Base-by-base conservation (phyloP, 2,113 vertebrate species). In the Thalassoma bifasciatum region DNA sequence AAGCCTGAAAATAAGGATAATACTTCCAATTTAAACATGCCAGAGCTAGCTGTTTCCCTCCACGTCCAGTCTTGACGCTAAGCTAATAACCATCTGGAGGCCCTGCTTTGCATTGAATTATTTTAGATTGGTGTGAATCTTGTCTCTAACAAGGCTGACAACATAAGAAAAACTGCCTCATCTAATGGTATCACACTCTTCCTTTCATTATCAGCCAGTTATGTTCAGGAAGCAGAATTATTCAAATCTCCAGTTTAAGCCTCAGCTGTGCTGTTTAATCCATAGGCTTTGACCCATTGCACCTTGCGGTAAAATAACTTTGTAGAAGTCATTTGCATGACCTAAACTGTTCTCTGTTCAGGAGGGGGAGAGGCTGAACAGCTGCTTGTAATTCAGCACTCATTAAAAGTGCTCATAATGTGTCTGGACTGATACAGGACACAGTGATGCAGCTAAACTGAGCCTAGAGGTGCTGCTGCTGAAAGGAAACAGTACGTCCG, bases 311-410 rank as follows among this genome's bases (percentile, higher is more conserved):
- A 9, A 72, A 69, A 64, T 52, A 2, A 60, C 49, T 84, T 62
- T 47, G 66, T 19, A 62, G 71, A 65, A 61, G 64, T 77, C 10
- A 72, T 82, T 86, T 75, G 56, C 62, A 44, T 81, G 49, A 75
- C 1, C 36, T 14, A 70, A 71, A 52, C 69, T 11, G 54, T 71
- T 79, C 22, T 22, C 67, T 69, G 24, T 78, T 64, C 47, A 23
- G 44, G 36, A 37, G 51, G 30, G 56, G 47, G 46, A 1, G 47
- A 44, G 24, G 46, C 56, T 56, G 52, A 78, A 76, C 79, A 86
- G 52, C 82, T 88, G 81, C 57, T 51, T 57, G 82, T 51, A 21
- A 58, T 50, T 65, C 12, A 34, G 44, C 8, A 0, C 66, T 74
- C 69, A 70, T 77, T 76, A 81, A 58, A 72, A 44, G 40, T 22